Conservation (phyloP, 2,888 invertebrate genomes). For the Geotrupes spiniger region DNA sequence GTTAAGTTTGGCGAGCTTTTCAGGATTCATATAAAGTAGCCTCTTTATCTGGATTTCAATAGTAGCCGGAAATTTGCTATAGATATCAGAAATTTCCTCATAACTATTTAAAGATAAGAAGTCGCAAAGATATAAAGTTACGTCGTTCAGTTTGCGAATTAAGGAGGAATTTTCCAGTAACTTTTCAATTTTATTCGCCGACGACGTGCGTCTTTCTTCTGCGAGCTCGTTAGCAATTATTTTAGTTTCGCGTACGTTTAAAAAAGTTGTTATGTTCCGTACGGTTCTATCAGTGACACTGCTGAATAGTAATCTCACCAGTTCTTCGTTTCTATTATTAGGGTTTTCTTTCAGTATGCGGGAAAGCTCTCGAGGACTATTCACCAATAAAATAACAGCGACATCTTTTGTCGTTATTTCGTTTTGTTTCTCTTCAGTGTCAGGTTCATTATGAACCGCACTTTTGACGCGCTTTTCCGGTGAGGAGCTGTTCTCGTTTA, state of each 20-base stretch:
- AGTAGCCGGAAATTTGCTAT: background rate
- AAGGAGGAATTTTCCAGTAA: background rate
- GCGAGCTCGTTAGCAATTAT: background rate
- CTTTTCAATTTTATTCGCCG: background rate
- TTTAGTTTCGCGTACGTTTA: too few species aligned
- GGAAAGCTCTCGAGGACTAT: constrained; percentile 7
- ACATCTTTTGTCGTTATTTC: constrained; percentile 2
- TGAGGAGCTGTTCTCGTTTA: too few species aligned
- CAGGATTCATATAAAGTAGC: constrained; percentile 10
- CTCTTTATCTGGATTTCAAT: constrained; percentile 11
- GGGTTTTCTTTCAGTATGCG: constrained; percentile 11
- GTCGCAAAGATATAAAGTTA: constrained; percentile 13
- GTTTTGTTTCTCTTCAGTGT: background rate
- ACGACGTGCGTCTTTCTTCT: background rate
- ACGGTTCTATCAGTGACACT: background rate
- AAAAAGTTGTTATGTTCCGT: background rate
- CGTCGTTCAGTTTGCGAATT: constrained; percentile 3
- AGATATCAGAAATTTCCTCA: background rate
- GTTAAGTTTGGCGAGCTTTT: constrained; percentile 1
- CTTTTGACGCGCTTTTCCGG: constrained; percentile 3
- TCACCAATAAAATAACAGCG: constrained; percentile 8
- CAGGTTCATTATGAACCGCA: background rate
- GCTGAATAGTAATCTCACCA: constrained; percentile 3
- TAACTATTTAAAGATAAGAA: constrained; percentile 6
- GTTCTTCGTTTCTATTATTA: constrained; percentile 1